A percentile compares a stretch with the other conserved stretches of the same genome.
Conservation (phyloP, 2,113 vertebrate species). For the Pangasianodon hypophthalmus region DNA sequence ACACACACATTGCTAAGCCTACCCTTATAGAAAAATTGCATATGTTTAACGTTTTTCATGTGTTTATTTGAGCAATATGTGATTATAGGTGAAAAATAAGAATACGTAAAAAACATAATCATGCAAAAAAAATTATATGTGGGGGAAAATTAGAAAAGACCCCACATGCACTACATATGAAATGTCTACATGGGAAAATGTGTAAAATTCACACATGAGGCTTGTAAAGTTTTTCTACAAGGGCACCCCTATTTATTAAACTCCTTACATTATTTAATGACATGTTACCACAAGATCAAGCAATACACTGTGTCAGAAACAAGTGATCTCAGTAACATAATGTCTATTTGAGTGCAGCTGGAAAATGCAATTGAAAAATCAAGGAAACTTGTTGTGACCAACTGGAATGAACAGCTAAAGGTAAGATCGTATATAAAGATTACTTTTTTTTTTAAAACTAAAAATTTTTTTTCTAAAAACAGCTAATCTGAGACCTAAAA, state of each 20-base stretch:
- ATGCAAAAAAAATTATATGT: not conserved
- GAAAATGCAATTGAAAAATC: conserved; percentile 79
- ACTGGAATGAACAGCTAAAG: conserved; percentile 84
- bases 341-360: conserved; percentile 63
- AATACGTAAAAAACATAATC: accelerated
- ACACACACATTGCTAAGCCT: not conserved
- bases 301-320: not conserved
- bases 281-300: not conserved
- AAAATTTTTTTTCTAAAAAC: too few species aligned
- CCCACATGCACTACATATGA: not conserved
- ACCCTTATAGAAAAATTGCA: not conserved
- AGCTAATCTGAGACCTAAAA: not conserved
- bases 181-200: too few species aligned
- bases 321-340: not conserved
- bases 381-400: conserved; percentile 76
- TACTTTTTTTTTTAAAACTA: not conserved
- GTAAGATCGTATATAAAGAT: conserved; percentile 59
- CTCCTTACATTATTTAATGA: not conserved
- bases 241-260: not conserved
- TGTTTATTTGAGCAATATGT: not conserved
- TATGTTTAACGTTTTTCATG: not conserved
- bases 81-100: too few species aligned
- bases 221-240: not conserved
- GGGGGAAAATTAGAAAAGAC: not conserved
- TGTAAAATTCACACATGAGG: not conserved